Percentiles rank a stretch among this genome's conserved stretches.
Evolutionary conservation across 2,113 vertebrate species (phyloP).

Genomic region (Sceloporus tristichus): DNA sequence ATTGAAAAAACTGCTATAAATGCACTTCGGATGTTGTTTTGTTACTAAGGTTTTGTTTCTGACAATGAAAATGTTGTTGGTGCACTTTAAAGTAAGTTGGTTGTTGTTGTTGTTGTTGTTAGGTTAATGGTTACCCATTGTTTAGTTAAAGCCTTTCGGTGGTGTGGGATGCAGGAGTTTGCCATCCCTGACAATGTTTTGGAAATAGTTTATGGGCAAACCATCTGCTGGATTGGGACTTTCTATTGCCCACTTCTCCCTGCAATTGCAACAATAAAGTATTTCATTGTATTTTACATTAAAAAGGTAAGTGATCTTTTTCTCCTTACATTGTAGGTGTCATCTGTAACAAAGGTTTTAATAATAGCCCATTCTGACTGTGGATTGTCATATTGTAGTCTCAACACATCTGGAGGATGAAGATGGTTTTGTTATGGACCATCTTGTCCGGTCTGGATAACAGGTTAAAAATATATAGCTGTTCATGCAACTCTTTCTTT

Average conservation of each 20-base stretch:
- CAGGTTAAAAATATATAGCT: no score
- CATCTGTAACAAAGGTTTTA: neutral
- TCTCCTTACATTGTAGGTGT: neutral
- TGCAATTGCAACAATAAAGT: slow-evolving; percentile 92
- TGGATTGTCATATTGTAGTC: no score
- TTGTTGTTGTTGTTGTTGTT: slow-evolving; percentile 14
- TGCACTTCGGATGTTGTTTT: neutral
- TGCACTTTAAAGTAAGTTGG: neutral
- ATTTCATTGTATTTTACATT: slow-evolving; percentile 94
- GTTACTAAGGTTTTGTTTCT: slow-evolving; percentile 15
- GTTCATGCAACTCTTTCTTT: neutral
- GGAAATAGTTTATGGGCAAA: slow-evolving; percentile 95
- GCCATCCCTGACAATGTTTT: slow-evolving; percentile 92
- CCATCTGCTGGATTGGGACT: slow-evolving; percentile 96
- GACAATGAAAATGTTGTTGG: neutral
- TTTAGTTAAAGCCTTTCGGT: slow-evolving; percentile 77
- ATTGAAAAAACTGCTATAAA: neutral
- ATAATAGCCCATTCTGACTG: no score
- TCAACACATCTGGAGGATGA: no score
- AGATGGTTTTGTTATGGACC: neutral
- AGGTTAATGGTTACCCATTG: slow-evolving; percentile 89
- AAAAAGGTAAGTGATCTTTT: slow-evolving; percentile 87
- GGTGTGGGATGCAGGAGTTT: slow-evolving; percentile 92
- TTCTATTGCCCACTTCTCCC: slow-evolving; percentile 95
- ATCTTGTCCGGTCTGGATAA: neutral